phyloP scores from a whole-genome alignment of 2,888 invertebrate species.

The Xiphydria camelus region DNA sequence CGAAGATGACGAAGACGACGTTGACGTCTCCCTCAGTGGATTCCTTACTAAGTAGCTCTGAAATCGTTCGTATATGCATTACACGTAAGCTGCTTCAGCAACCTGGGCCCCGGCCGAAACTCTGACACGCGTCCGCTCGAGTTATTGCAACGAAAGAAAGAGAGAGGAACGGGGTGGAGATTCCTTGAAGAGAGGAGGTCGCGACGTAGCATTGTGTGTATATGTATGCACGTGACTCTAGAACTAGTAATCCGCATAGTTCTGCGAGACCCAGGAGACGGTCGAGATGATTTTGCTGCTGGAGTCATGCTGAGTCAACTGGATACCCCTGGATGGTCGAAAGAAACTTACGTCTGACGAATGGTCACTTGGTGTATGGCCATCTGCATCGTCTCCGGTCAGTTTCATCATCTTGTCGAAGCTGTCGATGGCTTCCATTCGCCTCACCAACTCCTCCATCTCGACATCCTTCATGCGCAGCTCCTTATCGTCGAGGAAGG shows the following conservation, averaged over 20 bases:
- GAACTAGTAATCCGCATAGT: constrained; percentile 39
- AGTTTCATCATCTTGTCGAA: constrained; percentile 9
- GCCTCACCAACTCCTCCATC: constrained; percentile 21
- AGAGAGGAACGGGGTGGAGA: no score
- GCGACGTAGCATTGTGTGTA: no score
- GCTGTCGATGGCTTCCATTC: constrained; percentile 17
- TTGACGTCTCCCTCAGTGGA: constrained; percentile 19
- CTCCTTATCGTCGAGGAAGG: no score
- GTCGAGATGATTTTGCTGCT: constrained; percentile 33
- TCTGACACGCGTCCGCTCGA: no score
- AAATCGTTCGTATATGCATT: no score
- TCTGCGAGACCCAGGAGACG: constrained; percentile 38
- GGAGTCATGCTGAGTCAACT: constrained; percentile 34
- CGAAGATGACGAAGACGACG: no score
- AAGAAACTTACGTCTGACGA: constrained; percentile 26
- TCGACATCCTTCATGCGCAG: constrained; percentile 13
- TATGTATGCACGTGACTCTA: no score
- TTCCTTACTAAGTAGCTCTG: constrained; percentile 29
- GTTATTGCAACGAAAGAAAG: no score
- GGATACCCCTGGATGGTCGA: constrained; percentile 24
- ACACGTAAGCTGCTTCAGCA: no score
- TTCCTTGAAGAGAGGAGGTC: no score
- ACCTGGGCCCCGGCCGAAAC: no score
- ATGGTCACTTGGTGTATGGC: constrained; percentile 5
- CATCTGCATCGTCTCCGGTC: constrained; percentile 13